These are phyloP conservation scores for Melanogrammus aeglefinus DNA, from an alignment of 2,797 vertebrate species.

Conservation along the genomic window DNA sequence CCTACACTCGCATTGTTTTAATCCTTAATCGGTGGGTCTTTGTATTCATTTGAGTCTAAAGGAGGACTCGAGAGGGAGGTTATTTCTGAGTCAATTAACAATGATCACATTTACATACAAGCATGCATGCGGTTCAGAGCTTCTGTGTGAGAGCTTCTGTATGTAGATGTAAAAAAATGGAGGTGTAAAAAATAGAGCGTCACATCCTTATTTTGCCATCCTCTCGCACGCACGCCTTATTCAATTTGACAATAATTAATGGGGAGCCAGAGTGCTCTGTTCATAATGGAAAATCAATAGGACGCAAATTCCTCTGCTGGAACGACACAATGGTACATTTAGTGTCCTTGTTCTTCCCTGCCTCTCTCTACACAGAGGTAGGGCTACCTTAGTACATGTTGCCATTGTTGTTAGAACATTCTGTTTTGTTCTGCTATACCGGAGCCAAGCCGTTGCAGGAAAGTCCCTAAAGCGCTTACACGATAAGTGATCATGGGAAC, in stretches of 20 bases:
- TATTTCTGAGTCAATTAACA: neutral
- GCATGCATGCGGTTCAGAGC: neutral
- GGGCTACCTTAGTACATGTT: neutral
- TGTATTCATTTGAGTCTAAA: neutral
- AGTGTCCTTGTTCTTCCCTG: conserved; percentile 5
- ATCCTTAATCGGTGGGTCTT: neutral
- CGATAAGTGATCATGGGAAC: neutral
- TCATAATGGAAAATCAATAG: conserved; percentile 24
- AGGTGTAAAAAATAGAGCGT: neutral
- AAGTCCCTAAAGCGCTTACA: neutral
- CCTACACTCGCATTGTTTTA: neutral
- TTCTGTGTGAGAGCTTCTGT: neutral
- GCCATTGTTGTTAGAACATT: neutral
- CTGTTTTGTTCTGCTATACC: neutral
- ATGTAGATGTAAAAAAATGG: too few relatives aligned
- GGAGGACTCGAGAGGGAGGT: neutral
- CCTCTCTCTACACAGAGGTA: conserved; percentile 12
- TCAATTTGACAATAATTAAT: conserved; percentile 44
- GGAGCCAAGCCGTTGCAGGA: neutral
- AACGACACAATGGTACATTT: conserved; percentile 22
- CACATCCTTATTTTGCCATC: too few relatives aligned
- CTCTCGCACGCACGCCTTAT: conserved; percentile 30
- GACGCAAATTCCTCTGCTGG: conserved; percentile 26
- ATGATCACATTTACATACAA: neutral
- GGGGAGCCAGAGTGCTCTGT: conserved; percentile 19